phyloP scores from a whole-genome alignment of 2,113 vertebrate species.

The Chloropsis cyanopogon region DNA sequence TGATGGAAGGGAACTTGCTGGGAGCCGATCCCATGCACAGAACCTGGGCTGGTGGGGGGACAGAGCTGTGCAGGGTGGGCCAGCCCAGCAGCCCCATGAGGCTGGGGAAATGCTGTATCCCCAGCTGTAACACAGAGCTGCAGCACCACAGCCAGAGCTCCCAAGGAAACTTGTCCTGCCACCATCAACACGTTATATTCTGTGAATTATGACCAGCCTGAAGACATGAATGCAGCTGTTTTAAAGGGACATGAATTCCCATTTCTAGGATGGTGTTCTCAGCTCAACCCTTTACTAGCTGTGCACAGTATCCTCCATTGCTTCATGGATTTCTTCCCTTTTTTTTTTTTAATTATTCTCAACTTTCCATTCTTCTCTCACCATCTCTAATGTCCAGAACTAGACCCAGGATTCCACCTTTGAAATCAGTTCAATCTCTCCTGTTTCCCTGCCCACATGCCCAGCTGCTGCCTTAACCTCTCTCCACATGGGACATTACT shows the following conservation, averaged over 20 bases:
- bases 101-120: rapidly evolving
- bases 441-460: rapidly evolving
- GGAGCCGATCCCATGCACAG: rapidly evolving
- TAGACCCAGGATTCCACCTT: neutral
- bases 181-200: rapidly evolving
- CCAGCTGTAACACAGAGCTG: neutral
- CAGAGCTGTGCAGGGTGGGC: rapidly evolving
- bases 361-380: neutral
- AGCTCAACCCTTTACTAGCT: neutral
- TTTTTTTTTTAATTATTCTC: neutral
- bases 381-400: neutral
- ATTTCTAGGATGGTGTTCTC: neutral
- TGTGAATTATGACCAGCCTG: neutral
- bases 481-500: neutral
- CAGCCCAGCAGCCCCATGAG: neutral
- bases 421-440: neutral
- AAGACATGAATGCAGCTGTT: neutral
- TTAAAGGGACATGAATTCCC: neutral
- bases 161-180: neutral
- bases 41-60: neutral
- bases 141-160: neutral
- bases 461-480: neutral
- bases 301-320: neutral
- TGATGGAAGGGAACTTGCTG: neutral
- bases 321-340: neutral